phyloP scores from a whole-genome alignment of 2,113 vertebrate species.

The Enhydra lutris region DNA sequence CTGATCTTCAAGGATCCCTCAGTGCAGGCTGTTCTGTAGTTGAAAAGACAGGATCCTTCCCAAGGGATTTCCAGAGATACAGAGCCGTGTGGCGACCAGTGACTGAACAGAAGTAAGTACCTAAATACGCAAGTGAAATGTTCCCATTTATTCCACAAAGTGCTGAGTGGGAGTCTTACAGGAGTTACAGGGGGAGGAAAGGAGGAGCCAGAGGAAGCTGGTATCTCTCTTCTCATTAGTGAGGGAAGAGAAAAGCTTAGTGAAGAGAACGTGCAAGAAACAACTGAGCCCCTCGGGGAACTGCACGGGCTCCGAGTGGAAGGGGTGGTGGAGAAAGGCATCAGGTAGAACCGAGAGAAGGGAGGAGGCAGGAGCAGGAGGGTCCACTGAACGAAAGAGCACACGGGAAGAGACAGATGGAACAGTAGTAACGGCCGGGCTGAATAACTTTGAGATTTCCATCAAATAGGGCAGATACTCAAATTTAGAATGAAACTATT shows the following conservation, averaged over 20 bases:
- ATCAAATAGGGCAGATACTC: not conserved
- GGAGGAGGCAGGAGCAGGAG: not conserved
- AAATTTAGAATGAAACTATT: not conserved
- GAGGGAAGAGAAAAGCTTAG: not conserved
- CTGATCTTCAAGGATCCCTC: not conserved
- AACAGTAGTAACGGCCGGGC: not conserved
- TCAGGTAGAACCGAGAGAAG: not conserved
- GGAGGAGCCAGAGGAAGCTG: not conserved
- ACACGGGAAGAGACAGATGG: not conserved
- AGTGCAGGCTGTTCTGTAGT: not conserved
- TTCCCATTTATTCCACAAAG: not conserved
- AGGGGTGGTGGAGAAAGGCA: not conserved
- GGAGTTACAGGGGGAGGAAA: not conserved
- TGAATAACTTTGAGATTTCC: not conserved
- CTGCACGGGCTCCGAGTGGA: not conserved
- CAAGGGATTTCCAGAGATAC: not conserved
- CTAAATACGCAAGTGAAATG: not conserved
- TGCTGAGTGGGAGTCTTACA: not conserved
- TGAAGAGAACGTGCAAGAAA: not conserved
- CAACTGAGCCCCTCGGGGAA: not conserved
- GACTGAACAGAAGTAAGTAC: not conserved
- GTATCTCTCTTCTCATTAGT: constrained; percentile 6
- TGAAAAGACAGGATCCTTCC: not conserved
- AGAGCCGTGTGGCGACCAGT: not conserved
- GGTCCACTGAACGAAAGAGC: not conserved